Base-by-base conservation (phyloP, 2,888 invertebrate genomes). In the Frankliniella fusca region DNA sequence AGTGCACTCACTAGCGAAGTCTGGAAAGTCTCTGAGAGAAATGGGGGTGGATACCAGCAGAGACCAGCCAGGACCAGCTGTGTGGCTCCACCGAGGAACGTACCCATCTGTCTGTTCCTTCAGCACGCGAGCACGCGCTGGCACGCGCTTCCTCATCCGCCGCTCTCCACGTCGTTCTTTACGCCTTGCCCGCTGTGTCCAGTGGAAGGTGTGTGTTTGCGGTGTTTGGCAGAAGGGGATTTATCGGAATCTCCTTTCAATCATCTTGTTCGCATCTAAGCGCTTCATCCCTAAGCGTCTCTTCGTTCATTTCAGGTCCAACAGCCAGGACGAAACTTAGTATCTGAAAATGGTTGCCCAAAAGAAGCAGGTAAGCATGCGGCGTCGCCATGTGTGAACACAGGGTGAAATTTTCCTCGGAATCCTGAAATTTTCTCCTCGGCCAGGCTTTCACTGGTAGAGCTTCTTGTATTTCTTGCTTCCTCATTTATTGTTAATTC, bases 351-450 rank as follows among this genome's bases (percentile, higher is more conserved):
- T 96, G 95, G 95, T 95, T 87, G 94, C 95, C 84, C 93, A 93
- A 88, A 96, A 96, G 91, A 96, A 96, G 90, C 94, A 94, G 91
- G 94, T 94, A 90, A 89, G 89, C 86, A 27, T 80, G 49, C 27
- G 70, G 70, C 70, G 27, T 11, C 27, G 70, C 70, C 70, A 76
- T 76, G 70, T 76, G 70, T 27, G 27, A 54, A 54, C 54, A 54
- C 2, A 0, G 54, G 15, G 15, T 54, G 0, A 15, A 20, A 12
- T 81, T 54, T 76, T 82, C 50, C 54, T n/a, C n/a, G n/a, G n/a
- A n/a, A n/a, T 38, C 3, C 5, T 38, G 5, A 38, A 38, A 38
- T 38, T 38, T 38, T 18, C 27, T 50, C 54, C 50, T 38, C 61
- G 10, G 49, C 65, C 82, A 81, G 49, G 61, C 84, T 84, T 10